Evolutionary conservation across 2,888 invertebrate species (phyloP).

Genomic region (Pollenia amentaria): DNA sequence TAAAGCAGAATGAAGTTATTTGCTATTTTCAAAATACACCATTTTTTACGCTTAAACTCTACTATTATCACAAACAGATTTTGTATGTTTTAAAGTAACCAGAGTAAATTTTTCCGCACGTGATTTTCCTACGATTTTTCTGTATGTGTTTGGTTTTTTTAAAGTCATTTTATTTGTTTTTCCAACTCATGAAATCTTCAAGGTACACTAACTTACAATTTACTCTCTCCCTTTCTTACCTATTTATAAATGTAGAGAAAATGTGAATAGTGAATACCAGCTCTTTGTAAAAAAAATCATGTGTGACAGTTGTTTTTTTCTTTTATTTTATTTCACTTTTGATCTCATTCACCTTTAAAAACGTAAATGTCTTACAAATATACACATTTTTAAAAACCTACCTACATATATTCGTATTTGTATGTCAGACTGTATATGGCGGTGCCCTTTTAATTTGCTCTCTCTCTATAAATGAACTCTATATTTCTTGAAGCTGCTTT

Average conservation of each 20-base stretch:
- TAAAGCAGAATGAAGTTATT: slow-evolving; percentile 23
- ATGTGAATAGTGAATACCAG: slow-evolving; percentile 6
- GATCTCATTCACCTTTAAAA: slow-evolving; percentile 60
- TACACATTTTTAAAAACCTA: neutral
- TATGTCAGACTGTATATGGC: neutral
- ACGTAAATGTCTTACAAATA: neutral
- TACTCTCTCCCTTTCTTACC: neutral
- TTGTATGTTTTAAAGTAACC: slow-evolving; percentile 11
- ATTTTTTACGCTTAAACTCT: slow-evolving; percentile 21
- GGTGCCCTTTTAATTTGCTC: slow-evolving; percentile 41
- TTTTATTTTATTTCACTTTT: slow-evolving; percentile 62
- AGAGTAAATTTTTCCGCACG: slow-evolving; percentile 71
- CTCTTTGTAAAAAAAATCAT: slow-evolving; percentile 55
- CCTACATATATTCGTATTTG: neutral
- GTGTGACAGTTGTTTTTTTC: slow-evolving; percentile 57
- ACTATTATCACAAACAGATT: slow-evolving; percentile 38
- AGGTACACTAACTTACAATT: neutral
- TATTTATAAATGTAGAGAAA: neutral
- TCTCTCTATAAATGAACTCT: slow-evolving; percentile 29
- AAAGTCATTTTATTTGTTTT: slow-evolving; percentile 50
- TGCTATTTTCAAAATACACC: slow-evolving; percentile 7
- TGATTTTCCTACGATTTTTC: slow-evolving; percentile 69
- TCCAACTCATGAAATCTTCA: slow-evolving; percentile 40
- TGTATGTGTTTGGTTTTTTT: slow-evolving; percentile 12
- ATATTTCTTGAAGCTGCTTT: neutral